Percentiles rank a stretch among this genome's conserved stretches.
phyloP scores from a whole-genome alignment of 2,888 invertebrate species.

The Drosophila formosana region DNA sequence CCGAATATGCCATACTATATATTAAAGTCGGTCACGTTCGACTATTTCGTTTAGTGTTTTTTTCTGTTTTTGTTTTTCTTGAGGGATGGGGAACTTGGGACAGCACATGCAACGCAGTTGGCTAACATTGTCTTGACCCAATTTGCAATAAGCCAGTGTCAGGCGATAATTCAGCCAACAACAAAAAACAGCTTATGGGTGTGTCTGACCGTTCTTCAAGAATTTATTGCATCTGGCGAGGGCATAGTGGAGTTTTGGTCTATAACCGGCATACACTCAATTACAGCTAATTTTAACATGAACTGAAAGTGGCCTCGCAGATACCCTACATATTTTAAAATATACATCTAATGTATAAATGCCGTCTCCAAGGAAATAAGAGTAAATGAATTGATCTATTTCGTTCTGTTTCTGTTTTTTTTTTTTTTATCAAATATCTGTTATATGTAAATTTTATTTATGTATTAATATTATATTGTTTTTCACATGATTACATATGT shows the following conservation, averaged over 20 bases:
- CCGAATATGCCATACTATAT: constrained; percentile 48
- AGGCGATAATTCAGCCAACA: constrained; percentile 3
- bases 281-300: neutral
- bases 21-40: constrained; percentile 70
- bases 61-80: constrained; percentile 1
- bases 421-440: constrained; percentile 55
- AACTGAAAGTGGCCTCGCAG: neutral
- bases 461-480: constrained; percentile 48
- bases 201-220: constrained; percentile 16
- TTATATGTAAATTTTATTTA: constrained; percentile 66
- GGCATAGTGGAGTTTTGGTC: neutral
- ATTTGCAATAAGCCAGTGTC: constrained; percentile 26
- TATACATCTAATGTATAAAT: too few species aligned
- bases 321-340: too few species aligned
- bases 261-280: constrained; percentile 2
- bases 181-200: constrained; percentile 8
- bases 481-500: constrained; percentile 48
- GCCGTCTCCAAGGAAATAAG: too few species aligned
- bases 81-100: neutral
- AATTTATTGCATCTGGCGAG: constrained; percentile 12
- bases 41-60: constrained; percentile 38
- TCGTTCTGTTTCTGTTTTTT: neutral
- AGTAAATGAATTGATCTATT: neutral
- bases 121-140: constrained; percentile 33
- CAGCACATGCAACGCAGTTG: constrained; percentile 21